Conservation (phyloP, 2,888 invertebrate genomes). For the Diarsia brunnea region DNA sequence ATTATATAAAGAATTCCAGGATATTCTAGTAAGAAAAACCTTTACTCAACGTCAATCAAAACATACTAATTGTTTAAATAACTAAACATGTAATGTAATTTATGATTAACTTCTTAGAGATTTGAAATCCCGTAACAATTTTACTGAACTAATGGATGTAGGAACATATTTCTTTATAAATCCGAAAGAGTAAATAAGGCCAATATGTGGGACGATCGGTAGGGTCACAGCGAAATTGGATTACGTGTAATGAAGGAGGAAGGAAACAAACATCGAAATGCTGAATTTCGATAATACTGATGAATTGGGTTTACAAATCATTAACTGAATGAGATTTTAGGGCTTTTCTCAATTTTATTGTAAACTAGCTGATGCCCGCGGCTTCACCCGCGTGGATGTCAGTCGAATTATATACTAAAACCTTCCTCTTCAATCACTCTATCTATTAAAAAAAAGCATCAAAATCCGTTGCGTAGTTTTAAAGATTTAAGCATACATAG, state of each 20-base stretch:
- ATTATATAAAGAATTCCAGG: not conserved
- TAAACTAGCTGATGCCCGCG: too few relatives aligned
- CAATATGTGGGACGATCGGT: conserved; percentile 9
- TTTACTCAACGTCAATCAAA: not conserved
- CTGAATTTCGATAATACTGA: not conserved
- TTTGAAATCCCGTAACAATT: conserved; percentile 17
- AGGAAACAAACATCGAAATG: conserved; percentile 40
- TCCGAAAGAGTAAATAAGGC: conserved; percentile 33
- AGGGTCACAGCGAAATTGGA: conserved; percentile 46
- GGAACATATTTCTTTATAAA: conserved; percentile 45
- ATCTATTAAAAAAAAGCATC: too few relatives aligned
- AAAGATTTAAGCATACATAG: too few relatives aligned
- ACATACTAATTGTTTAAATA: not conserved
- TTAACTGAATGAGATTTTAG: not conserved
- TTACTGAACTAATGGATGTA: conserved; percentile 14
- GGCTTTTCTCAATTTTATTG: not conserved
- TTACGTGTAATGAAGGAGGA: conserved; percentile 48
- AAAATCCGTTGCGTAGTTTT: too few relatives aligned
- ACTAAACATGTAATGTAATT: not conserved
- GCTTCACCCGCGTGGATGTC: too few relatives aligned
- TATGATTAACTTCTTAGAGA: not conserved
- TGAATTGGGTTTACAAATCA: conserved; percentile 23
- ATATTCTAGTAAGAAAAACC: not conserved
- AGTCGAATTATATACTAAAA: too few relatives aligned
- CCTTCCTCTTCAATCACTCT: too few relatives aligned